Percentiles rank a stretch among this genome's conserved stretches.
Evolutionary conservation across 2,888 invertebrate genomes (phyloP).

Genomic region (Eutolmus rufibarbis): DNA sequence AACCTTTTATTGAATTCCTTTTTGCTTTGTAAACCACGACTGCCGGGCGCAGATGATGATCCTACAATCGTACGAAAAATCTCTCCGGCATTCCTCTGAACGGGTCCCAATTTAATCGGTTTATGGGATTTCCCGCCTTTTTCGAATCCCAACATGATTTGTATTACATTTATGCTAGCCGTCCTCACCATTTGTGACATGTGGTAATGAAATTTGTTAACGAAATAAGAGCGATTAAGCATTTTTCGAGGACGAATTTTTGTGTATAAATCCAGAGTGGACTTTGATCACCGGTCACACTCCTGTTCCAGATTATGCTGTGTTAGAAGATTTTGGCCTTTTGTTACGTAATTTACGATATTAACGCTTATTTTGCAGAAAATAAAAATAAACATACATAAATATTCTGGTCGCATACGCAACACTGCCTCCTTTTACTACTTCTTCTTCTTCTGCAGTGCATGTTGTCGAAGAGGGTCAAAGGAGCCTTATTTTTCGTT

Average conservation of each 20-base stretch:
- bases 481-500: background rate
- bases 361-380: conserved; percentile 33
- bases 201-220: conserved; percentile 39
- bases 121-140: conserved; percentile 41
- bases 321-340: background rate
- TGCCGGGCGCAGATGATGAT: background rate
- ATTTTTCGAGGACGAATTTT: background rate
- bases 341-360: conserved; percentile 3
- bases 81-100: background rate
- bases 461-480: background rate
- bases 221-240: conserved; percentile 30
- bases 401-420: background rate
- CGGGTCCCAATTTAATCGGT: conserved; percentile 39
- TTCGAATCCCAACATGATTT: conserved; percentile 30
- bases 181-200: conserved; percentile 38
- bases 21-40: conserved; percentile 3
- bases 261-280: background rate
- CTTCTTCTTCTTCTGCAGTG: background rate
- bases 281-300: background rate
- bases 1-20: conserved; percentile 39
- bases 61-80: background rate
- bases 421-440: background rate
- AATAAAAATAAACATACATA: background rate
- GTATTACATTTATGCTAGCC: conserved; percentile 25
- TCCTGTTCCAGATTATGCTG: background rate